Base-by-base conservation (phyloP, 35 echinoderm and acorn worm species). In the Apostichopus parvimensis region DNA sequence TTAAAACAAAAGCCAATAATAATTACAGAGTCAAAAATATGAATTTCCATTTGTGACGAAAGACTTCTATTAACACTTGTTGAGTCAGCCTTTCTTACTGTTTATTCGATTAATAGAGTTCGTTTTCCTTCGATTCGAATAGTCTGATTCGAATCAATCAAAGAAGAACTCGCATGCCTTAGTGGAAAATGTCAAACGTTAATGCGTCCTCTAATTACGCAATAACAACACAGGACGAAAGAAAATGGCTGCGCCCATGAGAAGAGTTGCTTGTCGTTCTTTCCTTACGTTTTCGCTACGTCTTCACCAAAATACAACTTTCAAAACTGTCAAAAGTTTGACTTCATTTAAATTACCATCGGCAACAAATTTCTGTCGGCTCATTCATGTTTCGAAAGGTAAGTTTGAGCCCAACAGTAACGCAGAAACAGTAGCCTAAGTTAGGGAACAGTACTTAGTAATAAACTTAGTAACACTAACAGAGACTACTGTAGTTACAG, bases 161-260 rank as follows among this genome's bases (percentile, higher is more conserved):
- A 45, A 45, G 34, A 45, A 45, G 34, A 45, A 45, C 34, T 45
- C 2, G 34, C 2, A 45, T 4, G 34, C 34, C 34, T 61, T 61
- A 8, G 58, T 9, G 58, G 12, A 12, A 61, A 5, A 12, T 61
- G 7, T 61, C 58, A 61, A 61, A 61, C 5, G 58, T 75, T 1
- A 75, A 22, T 75, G 17, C 71, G 6, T 18, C 71, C 71, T 75
- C 71, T 79, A 28, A 83, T 83, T 83, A 83, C 80, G 80, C 80
- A 83, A 83, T 83, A 10, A 34, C 8, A 18, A 75, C 2, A 17
- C 14, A 56, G 54, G 12, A 8, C 58, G 13, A 55, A 54, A 45
- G 1, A 83, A 83, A 55, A 83, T 83, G 80, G 80, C 80, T 83
- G 80, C 80, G 13, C 54, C 80, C 80, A 83, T 83, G 80, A 83